These are phyloP conservation scores for Dryoscopus gambensis DNA, from an alignment of 2,113 vertebrate genomes.

Conservation along the genomic window DNA sequence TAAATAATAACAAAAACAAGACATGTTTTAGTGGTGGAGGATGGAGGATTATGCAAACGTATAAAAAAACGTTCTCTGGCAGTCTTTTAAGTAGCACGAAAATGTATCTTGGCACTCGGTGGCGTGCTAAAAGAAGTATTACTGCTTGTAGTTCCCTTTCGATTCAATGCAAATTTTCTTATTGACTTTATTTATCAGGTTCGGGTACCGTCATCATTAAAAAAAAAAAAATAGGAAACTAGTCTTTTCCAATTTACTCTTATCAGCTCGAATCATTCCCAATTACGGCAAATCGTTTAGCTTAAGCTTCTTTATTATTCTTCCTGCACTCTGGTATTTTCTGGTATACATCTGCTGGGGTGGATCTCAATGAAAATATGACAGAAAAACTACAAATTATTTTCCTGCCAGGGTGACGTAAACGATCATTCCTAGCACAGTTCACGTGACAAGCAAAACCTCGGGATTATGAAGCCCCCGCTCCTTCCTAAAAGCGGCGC, in stretches of 20 bases:
- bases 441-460: background rate
- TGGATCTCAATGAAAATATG: slow-evolving; percentile 1
- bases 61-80: background rate
- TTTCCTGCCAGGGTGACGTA: slow-evolving; percentile 21
- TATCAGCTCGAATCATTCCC: slow-evolving; percentile 28
- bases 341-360: background rate
- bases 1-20: background rate
- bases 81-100: background rate
- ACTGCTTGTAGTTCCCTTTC: background rate
- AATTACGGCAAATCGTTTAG: slow-evolving; percentile 32
- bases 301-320: background rate
- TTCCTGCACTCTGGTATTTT: background rate
- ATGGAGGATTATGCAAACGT: background rate
- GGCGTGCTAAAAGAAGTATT: background rate
- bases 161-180: background rate
- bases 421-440: background rate
- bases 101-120: background rate
- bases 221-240: background rate
- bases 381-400: slow-evolving; percentile 24
- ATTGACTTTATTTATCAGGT: background rate
- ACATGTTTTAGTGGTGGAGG: background rate
- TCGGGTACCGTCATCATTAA: background rate
- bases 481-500: background rate
- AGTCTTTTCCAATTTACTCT: slow-evolving; percentile 21
- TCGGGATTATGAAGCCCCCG: background rate